phyloP scores from a whole-genome alignment of 2,888 invertebrate species.

The Zaprionus lineosus region DNA sequence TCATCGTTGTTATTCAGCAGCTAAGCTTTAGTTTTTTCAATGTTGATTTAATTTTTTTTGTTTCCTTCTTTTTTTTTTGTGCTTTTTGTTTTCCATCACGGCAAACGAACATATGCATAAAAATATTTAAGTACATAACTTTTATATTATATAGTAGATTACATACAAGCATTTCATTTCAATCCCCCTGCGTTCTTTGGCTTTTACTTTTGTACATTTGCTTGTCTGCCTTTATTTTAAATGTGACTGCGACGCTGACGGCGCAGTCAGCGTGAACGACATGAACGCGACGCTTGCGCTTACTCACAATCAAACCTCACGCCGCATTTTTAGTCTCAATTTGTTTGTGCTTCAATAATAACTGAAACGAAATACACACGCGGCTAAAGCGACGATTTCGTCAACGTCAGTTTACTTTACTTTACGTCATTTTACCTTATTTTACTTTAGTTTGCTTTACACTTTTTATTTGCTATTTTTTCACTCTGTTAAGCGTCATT shows the following conservation, averaged over 20 bases:
- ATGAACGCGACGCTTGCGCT: slow-evolving; percentile 64
- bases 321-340: slow-evolving; percentile 81
- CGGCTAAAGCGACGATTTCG: slow-evolving; percentile 70
- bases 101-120: slow-evolving; percentile 3
- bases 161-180: slow-evolving; percentile 41
- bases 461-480: slow-evolving; percentile 33
- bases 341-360: slow-evolving; percentile 80
- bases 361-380: slow-evolving; percentile 76
- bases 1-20: slow-evolving; percentile 32
- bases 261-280: slow-evolving; percentile 33
- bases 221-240: slow-evolving; percentile 56
- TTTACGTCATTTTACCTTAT: slow-evolving; percentile 44
- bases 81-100: slow-evolving; percentile 28
- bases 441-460: slow-evolving; percentile 13
- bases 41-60: slow-evolving; percentile 24
- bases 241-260: slow-evolving; percentile 42
- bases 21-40: slow-evolving; percentile 45
- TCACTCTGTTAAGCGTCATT: too few relatives aligned
- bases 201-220: slow-evolving; percentile 49
- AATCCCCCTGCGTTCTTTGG: slow-evolving; percentile 48
- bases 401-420: slow-evolving; percentile 68
- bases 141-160: too few relatives aligned
- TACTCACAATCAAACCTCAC: slow-evolving; percentile 80
- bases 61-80: slow-evolving; percentile 34
- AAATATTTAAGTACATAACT: too few relatives aligned